Conservation (phyloP, 1,140 invertebrate genomes). For the Nasonia giraulti region DNA sequence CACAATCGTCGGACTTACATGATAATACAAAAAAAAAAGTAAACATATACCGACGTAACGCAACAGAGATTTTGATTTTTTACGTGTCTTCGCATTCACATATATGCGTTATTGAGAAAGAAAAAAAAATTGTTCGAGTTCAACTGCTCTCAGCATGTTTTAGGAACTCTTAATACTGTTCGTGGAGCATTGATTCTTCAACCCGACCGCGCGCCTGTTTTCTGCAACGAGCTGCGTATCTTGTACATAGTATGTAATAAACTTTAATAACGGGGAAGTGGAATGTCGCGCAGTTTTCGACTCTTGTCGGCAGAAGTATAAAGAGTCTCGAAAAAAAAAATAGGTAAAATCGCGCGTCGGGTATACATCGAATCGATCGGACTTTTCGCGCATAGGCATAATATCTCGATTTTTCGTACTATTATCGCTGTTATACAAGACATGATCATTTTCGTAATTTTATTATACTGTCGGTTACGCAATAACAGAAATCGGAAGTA, state of each 20-base stretch:
- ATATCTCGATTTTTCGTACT: background rate
- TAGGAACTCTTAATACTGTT: slow-evolving; percentile 71
- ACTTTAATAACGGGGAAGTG: slow-evolving; percentile 31
- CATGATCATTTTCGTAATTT: background rate
- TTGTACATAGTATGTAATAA: slow-evolving; percentile 31
- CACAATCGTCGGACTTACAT: background rate
- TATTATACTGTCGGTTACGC: background rate
- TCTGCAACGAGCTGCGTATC: slow-evolving; percentile 27
- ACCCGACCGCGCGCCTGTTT: slow-evolving; percentile 1
- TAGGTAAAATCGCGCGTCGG: slow-evolving; percentile 35
- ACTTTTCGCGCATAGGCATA: background rate
- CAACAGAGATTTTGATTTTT: background rate
- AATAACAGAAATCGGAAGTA: background rate
- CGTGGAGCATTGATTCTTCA: slow-evolving; percentile 54
- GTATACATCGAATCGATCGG: background rate
- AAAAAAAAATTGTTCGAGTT: background rate
- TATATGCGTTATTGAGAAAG: background rate
- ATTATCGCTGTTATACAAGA: background rate
- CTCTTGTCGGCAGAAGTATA: background rate
- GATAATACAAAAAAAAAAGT: background rate
- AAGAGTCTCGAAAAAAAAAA: slow-evolving; percentile 22
- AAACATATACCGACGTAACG: background rate
- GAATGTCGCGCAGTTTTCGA: slow-evolving; percentile 20
- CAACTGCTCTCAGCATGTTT: slow-evolving; percentile 42
- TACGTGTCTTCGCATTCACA: background rate